Conservation (phyloP, 2,113 vertebrate species). For the Pseudolaguvia tuberculata region DNA sequence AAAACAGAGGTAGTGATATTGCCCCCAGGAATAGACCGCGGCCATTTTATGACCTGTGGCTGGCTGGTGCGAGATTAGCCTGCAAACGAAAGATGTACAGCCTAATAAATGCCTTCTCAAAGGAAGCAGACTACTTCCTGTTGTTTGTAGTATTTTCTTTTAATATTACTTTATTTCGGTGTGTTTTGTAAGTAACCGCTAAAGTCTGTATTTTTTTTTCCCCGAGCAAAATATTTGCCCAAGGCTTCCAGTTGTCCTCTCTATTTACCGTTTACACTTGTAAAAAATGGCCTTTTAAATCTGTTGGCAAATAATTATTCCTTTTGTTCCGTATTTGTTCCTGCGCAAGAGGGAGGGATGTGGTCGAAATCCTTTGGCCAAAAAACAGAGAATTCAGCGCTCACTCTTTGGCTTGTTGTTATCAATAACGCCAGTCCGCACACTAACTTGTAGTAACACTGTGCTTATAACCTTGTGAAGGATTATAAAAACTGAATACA, state of each 20-base stretch:
- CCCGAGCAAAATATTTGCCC: neutral
- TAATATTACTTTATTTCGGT: neutral
- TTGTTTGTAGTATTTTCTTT: neutral
- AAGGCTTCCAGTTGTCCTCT: neutral
- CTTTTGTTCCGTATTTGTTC: neutral
- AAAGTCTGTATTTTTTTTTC: neutral
- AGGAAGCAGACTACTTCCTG: neutral
- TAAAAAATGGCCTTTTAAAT: conserved; percentile 14
- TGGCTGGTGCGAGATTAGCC: conserved; percentile 11
- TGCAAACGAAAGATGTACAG: conserved; percentile 14
- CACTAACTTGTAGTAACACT: neutral
- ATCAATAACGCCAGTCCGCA: neutral
- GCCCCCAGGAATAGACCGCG: conserved; percentile 40
- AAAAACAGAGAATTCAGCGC: neutral
- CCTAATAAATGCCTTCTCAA: conserved; percentile 20
- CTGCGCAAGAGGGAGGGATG: neutral
- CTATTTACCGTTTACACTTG: neutral
- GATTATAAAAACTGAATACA: neutral
- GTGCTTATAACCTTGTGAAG: neutral
- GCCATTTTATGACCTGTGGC: conserved; percentile 49
- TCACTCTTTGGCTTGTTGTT: neutral
- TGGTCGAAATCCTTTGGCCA: neutral
- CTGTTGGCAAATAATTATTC: neutral
- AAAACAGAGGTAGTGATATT: conserved; percentile 52
- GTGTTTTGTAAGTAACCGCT: too few relatives aligned